A percentile compares a stretch with the other conserved stretches of the same genome.
Evolutionary conservation across 2,113 vertebrate genomes (phyloP).

Genomic region (Corapipo altera): DNA sequence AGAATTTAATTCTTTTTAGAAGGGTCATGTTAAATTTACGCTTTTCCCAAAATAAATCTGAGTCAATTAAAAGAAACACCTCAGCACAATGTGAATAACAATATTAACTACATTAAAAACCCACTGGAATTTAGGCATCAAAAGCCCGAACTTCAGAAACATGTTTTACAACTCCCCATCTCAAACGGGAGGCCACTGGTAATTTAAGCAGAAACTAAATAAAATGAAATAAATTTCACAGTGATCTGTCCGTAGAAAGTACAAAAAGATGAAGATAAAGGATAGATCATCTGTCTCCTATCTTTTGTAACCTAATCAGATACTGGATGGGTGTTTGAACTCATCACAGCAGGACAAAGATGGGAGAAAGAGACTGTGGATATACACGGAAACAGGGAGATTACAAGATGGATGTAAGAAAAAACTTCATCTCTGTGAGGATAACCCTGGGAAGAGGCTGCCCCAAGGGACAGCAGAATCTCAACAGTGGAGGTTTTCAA

Average conservation of each 20-base stretch:
- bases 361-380: neutral
- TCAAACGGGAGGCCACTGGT: neutral
- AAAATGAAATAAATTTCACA: neutral
- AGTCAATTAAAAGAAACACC: conserved; percentile 32
- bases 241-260: neutral
- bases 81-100: neutral
- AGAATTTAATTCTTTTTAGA: conserved; percentile 37
- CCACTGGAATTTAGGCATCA: neutral
- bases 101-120: neutral
- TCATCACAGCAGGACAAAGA: neutral
- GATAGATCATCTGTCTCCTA: neutral
- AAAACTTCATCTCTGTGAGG: neutral
- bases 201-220: neutral
- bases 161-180: neutral
- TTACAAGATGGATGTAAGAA: neutral
- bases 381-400: neutral
- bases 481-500: neutral
- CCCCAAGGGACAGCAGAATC: neutral
- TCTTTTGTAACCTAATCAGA: neutral
- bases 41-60: neutral
- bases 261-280: neutral
- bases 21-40: neutral
- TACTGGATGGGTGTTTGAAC: neutral
- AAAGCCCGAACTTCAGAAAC: neutral
- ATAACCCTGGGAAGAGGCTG: neutral